phyloP scores from a whole-genome alignment of 35 echinoderm and acorn worm genomes.

The Ophioderma brevispina region DNA sequence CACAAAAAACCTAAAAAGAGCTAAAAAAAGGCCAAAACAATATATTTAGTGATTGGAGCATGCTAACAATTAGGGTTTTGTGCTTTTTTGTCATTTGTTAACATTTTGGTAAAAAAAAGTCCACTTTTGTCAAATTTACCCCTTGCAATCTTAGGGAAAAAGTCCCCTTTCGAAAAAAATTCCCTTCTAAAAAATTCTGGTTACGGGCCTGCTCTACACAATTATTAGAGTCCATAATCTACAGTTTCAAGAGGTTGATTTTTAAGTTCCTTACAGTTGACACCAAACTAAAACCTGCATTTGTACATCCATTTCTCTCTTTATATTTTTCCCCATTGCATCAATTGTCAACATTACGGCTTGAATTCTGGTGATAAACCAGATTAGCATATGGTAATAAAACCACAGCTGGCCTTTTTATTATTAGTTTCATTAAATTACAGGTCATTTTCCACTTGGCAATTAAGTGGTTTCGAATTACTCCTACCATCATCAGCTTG shows the following conservation, averaged over 20 bases:
- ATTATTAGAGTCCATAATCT: not conserved
- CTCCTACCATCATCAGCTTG: too few species aligned
- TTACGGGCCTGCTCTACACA: not conserved
- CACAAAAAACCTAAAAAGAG: too few species aligned
- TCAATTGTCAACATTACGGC: not conserved
- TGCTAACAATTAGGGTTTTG: too few species aligned
- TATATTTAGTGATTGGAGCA: too few species aligned
- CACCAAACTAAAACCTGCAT: not conserved
- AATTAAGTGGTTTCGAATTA: not conserved
- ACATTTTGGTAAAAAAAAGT: too few species aligned
- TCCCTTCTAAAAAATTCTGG: not conserved
- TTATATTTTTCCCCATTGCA: not conserved
- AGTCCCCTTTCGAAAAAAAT: too few species aligned
- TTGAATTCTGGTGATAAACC: not conserved
- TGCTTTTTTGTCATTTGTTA: too few species aligned
- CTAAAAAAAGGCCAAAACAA: too few species aligned
- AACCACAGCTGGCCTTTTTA: not conserved
- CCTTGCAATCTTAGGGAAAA: too few species aligned
- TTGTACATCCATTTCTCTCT: not conserved
- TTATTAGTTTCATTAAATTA: not conserved
- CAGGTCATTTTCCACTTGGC: not conserved
- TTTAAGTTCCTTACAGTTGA: not conserved
- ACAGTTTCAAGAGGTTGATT: too few species aligned
- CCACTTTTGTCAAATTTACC: too few species aligned
- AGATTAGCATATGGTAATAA: not conserved